Evolutionary conservation across 2,888 invertebrate genomes (phyloP).

Genomic region (Microctonus hyperodae): DNA sequence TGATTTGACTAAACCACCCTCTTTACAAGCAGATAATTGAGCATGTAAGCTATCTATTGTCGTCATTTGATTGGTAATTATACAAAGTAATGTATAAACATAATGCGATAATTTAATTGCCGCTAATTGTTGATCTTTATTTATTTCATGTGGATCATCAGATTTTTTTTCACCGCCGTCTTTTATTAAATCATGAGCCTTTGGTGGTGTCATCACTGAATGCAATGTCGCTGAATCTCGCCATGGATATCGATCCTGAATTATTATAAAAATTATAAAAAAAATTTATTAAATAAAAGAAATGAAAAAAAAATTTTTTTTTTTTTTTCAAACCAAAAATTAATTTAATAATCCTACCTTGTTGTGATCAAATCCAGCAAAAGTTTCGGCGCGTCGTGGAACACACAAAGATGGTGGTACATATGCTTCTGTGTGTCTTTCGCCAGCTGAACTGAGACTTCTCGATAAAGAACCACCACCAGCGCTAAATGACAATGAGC

Average conservation of each 20-base stretch:
- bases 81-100: constrained; percentile 85
- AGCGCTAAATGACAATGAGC: constrained; percentile 72
- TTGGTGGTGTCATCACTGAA: constrained; percentile 47
- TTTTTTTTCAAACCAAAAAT: constrained; percentile 1
- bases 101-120: constrained; percentile 86
- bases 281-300: constrained; percentile 15
- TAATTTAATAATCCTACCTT: constrained; percentile 46
- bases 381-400: constrained; percentile 94
- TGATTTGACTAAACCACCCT: constrained; percentile 55
- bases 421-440: constrained; percentile 86
- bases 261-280: no score
- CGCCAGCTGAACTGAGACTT: constrained; percentile 93
- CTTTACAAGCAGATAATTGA: constrained; percentile 76
- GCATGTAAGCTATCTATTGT: constrained; percentile 86
- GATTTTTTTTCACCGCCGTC: constrained; percentile 42
- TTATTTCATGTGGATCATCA: constrained; percentile 46
- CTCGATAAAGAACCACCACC: constrained; percentile 81
- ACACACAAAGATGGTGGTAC: constrained; percentile 77
- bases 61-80: constrained; percentile 89
- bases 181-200: constrained; percentile 43
- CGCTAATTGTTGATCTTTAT: constrained; percentile 73
- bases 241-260: constrained; percentile 55
- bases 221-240: constrained; percentile 51
- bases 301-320: constrained; percentile 4
- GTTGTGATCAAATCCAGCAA: constrained; percentile 87